Evolutionary conservation across 1,140 invertebrate genomes (phyloP).

Genomic region (Palaemon carinicauda): DNA sequence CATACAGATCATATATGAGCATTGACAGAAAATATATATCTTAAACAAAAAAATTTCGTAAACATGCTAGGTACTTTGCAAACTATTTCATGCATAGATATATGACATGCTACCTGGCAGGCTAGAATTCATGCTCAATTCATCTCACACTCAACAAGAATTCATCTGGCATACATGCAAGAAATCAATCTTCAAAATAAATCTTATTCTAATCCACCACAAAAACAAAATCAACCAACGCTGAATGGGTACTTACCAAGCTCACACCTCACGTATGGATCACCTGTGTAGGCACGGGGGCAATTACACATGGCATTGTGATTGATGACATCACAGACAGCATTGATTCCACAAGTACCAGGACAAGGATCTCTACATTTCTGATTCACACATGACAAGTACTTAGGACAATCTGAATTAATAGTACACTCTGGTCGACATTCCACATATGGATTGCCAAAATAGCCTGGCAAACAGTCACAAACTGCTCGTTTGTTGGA

Average conservation of each 20-base stretch:
- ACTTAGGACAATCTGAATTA: slow-evolving; percentile 79
- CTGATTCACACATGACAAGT: slow-evolving; percentile 74
- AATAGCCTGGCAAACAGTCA: slow-evolving; percentile 79
- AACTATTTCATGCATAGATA: neutral
- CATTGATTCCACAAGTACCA: slow-evolving; percentile 77
- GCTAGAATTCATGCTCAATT: slow-evolving; percentile 14
- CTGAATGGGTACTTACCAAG: slow-evolving; percentile 51
- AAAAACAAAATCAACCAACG: slow-evolving; percentile 30
- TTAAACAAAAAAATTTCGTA: neutral
- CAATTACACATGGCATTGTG: slow-evolving; percentile 71
- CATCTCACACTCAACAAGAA: slow-evolving; percentile 35
- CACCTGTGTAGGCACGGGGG: slow-evolving; percentile 62
- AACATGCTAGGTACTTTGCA: neutral
- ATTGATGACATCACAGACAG: slow-evolving; percentile 77
- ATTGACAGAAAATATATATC: slow-evolving; percentile 16
- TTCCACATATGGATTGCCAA: slow-evolving; percentile 84
- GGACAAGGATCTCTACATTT: slow-evolving; percentile 80
- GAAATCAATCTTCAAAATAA: neutral
- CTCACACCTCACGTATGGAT: slow-evolving; percentile 64
- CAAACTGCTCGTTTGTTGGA: slow-evolving; percentile 69
- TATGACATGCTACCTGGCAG: neutral
- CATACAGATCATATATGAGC: neutral
- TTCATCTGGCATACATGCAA: slow-evolving; percentile 22
- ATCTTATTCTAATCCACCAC: slow-evolving; percentile 11
- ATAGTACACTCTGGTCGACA: slow-evolving; percentile 79